Conservation (phyloP, 2,797 vertebrate species). For the Prionace glauca region DNA sequence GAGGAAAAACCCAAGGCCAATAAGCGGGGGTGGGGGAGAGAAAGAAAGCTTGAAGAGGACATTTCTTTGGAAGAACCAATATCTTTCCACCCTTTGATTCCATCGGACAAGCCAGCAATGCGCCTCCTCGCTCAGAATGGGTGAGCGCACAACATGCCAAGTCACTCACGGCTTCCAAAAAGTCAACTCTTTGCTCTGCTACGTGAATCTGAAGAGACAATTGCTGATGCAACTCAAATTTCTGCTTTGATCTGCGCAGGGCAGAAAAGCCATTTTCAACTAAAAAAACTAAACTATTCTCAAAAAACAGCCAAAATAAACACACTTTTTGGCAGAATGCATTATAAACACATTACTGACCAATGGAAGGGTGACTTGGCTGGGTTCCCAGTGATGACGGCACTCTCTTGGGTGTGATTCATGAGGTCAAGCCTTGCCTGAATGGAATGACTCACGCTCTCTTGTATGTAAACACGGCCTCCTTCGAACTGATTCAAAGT, state of each 20-base stretch:
- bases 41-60: not conserved
- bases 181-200: not conserved
- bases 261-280: not conserved
- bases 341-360: conserved; percentile 7
- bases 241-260: not conserved
- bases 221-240: not conserved
- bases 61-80: not conserved
- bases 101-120: not conserved
- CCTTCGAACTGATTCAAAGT: not conserved
- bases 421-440: not conserved
- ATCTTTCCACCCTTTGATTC: not conserved
- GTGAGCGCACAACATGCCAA: not conserved
- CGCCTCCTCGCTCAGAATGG: not conserved
- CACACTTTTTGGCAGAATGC: not conserved
- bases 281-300: not conserved
- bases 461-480: not conserved
- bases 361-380: not conserved
- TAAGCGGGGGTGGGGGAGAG: not conserved
- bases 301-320: not conserved
- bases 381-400: not conserved
- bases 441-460: not conserved
- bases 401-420: not conserved
- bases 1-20: not conserved
- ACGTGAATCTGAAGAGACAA: not conserved
- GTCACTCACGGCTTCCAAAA: not conserved